Conservation (phyloP, 2,113 vertebrate species). For the Otis tarda region DNA sequence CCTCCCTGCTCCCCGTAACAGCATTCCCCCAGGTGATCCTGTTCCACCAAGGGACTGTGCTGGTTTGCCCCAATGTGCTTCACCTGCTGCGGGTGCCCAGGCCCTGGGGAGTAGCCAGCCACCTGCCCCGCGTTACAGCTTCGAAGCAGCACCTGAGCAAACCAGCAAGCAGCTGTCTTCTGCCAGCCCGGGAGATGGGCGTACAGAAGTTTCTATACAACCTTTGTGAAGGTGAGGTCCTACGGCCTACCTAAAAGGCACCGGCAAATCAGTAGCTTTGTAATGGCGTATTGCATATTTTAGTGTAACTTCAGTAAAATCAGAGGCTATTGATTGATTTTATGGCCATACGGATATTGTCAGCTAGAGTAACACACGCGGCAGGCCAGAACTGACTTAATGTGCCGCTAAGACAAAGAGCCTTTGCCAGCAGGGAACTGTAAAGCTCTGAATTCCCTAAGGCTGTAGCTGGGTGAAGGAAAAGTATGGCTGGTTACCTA, state of each 20-base stretch:
- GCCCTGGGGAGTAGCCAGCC: background rate
- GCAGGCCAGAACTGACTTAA: background rate
- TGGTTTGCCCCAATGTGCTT: background rate
- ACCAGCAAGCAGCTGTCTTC: background rate
- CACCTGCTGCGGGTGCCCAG: background rate
- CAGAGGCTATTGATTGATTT: background rate
- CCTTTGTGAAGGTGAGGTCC: background rate
- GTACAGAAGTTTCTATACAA: background rate
- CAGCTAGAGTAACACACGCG: background rate
- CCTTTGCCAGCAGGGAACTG: background rate
- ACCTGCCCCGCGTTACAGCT: fast-evolving
- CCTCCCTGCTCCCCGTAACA: background rate
- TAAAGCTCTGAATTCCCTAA: background rate
- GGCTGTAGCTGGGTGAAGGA: background rate
- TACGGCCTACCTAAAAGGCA: background rate
- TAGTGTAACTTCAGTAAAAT: background rate
- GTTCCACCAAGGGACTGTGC: fast-evolving
- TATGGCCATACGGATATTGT: background rate
- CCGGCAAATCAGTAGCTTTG: background rate
- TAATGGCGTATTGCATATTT: background rate
- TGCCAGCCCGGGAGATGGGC: fast-evolving
- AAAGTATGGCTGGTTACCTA: background rate
- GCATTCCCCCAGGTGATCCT: background rate
- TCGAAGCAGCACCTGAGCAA: fast-evolving
- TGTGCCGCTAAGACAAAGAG: background rate